A percentile compares a stretch with the other conserved stretches of the same genome.
Conservation (phyloP, 2,113 vertebrate genomes). For the Tragelaphus buxtoni region DNA sequence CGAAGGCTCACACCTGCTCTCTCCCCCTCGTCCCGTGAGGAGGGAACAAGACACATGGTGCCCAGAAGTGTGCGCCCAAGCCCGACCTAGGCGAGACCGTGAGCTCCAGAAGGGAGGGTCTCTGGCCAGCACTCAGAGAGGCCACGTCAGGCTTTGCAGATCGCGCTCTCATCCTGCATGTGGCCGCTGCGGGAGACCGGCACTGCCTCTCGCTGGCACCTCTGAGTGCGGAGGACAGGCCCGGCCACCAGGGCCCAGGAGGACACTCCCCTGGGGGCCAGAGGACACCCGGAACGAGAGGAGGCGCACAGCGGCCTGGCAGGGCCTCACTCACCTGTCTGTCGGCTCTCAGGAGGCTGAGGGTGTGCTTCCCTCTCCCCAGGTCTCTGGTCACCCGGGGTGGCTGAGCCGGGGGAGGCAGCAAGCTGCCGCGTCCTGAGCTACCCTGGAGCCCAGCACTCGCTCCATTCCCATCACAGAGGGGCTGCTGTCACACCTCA, state of each 20-base stretch:
- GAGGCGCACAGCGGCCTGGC: not conserved
- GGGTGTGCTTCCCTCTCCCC: not conserved
- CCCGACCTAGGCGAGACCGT: not conserved
- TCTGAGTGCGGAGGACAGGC: not conserved
- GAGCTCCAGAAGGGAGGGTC: not conserved
- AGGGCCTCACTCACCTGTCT: not conserved
- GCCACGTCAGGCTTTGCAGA: rapidly evolving
- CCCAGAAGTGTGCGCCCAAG: not conserved
- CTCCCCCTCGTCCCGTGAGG: not conserved
- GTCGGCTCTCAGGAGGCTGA: not conserved
- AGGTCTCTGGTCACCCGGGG: not conserved
- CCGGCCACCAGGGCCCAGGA: not conserved
- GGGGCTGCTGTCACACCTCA: not conserved
- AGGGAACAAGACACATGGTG: not conserved
- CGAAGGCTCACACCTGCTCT: not conserved
- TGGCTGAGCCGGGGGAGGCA: too few species aligned
- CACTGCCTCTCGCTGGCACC: not conserved
- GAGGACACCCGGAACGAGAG: too few species aligned
- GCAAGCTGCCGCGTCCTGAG: not conserved
- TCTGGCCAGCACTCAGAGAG: not conserved
- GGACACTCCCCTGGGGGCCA: rapidly evolving
- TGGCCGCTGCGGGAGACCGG: not conserved
- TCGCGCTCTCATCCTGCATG: not conserved
- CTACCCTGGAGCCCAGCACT: too few species aligned
- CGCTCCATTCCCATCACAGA: not conserved